phyloP scores from a whole-genome alignment of 1,140 invertebrate species.

The Danaus plexippus region DNA sequence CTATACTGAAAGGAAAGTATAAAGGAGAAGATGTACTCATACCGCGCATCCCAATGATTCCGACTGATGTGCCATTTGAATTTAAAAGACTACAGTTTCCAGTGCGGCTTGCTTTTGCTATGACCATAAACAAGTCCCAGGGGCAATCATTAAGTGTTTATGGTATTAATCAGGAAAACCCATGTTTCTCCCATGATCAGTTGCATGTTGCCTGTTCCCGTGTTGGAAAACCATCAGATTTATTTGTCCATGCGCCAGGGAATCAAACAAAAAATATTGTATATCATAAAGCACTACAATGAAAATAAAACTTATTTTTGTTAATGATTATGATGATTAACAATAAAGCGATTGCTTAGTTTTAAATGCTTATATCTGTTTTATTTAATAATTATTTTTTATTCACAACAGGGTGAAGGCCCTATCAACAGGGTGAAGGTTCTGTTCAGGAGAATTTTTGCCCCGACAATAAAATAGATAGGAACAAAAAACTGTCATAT shows the following conservation, averaged over 20 bases:
- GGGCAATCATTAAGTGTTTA: conserved; percentile 57
- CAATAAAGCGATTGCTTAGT: conserved; percentile 20
- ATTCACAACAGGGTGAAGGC: conserved; percentile 22
- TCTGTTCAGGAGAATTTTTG: conserved; percentile 18
- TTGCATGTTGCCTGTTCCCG: conserved; percentile 52
- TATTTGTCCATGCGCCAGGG: too few relatives aligned
- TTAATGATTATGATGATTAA: conserved; percentile 14
- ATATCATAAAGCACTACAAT: conserved; percentile 9
- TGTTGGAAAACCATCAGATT: too few relatives aligned
- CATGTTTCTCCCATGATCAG: conserved; percentile 63
- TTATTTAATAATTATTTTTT: conserved; percentile 26
- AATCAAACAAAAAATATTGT: conserved; percentile 2
- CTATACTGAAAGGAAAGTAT: conserved; percentile 42
- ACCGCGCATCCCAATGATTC: conserved; percentile 51
- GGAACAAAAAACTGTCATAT: conserved; percentile 18
- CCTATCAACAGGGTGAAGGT: conserved; percentile 21
- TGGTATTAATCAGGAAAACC: conserved; percentile 44
- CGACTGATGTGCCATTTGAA: conserved; percentile 47
- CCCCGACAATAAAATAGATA: conserved; percentile 15
- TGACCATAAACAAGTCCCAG: conserved; percentile 39
- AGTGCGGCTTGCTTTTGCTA: conserved; percentile 59
- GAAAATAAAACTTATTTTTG: conserved; percentile 16
- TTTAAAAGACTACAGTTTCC: conserved; percentile 41
- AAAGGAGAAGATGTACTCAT: conserved; percentile 58
- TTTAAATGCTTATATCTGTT: conserved; percentile 24